A percentile compares a stretch with the other conserved stretches of the same genome.
Evolutionary conservation across 2,797 vertebrate genomes (phyloP).

Genomic region (Gallirallus australis): DNA sequence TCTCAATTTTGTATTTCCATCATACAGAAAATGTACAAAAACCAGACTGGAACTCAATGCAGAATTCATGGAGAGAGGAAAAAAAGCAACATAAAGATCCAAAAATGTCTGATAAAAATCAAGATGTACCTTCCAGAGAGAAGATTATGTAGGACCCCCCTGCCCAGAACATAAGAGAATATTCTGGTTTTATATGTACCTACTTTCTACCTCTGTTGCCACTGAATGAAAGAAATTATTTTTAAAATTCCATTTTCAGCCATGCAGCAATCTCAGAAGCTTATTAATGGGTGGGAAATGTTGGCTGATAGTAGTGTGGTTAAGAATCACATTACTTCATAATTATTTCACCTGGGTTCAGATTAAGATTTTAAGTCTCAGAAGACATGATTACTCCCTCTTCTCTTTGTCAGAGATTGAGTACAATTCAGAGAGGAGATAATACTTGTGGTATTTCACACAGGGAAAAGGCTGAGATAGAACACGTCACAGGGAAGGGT

Average conservation of each 20-base stretch:
- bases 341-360: neutral
- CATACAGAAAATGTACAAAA: neutral
- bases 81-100: neutral
- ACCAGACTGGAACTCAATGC: neutral
- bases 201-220: neutral
- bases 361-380: neutral
- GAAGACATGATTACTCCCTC: neutral
- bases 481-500: neutral
- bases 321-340: slow-evolving; percentile 9
- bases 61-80: neutral
- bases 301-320: neutral
- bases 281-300: slow-evolving; percentile 36
- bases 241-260: slow-evolving; percentile 4
- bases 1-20: neutral
- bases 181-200: neutral
- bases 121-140: neutral
- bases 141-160: neutral
- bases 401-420: neutral
- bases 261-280: neutral
- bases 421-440: neutral
- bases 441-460: neutral
- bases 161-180: neutral
- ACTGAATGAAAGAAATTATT: neutral
- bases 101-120: neutral
- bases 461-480: neutral